Conservation (phyloP, 2,113 vertebrate species). For the Oreotragus oreotragus region DNA sequence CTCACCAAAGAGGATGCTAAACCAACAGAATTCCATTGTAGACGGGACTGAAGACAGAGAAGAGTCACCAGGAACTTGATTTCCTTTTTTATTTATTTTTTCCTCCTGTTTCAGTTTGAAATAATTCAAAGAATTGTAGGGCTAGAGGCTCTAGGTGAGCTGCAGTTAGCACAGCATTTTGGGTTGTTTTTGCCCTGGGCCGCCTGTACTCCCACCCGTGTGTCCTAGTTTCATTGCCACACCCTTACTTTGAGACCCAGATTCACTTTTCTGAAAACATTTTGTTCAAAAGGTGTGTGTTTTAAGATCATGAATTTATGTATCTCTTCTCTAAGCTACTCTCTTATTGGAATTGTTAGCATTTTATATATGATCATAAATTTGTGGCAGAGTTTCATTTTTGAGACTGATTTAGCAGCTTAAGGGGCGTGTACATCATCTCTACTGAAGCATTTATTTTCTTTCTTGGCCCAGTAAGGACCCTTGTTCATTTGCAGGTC, state of each 20-base stretch:
- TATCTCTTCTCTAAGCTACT: background rate
- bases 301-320: background rate
- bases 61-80: background rate
- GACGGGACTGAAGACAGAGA: background rate
- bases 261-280: background rate
- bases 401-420: background rate
- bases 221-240: background rate
- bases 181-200: background rate
- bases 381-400: background rate
- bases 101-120: background rate
- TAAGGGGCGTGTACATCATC: background rate
- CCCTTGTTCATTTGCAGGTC: background rate
- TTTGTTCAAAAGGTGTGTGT: background rate
- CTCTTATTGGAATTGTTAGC: background rate
- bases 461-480: background rate
- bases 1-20: conserved; percentile 43
- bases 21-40: conserved; percentile 15
- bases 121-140: background rate
- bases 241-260: background rate
- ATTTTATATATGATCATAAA: background rate
- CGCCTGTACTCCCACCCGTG: background rate
- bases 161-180: background rate
- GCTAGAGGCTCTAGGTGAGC: background rate
- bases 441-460: background rate
- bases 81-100: background rate